Evolutionary conservation across 2,113 vertebrate species (phyloP), one percentile per base, ranked within the genome.

Genomic region (Atrichornis clamosus): DNA sequence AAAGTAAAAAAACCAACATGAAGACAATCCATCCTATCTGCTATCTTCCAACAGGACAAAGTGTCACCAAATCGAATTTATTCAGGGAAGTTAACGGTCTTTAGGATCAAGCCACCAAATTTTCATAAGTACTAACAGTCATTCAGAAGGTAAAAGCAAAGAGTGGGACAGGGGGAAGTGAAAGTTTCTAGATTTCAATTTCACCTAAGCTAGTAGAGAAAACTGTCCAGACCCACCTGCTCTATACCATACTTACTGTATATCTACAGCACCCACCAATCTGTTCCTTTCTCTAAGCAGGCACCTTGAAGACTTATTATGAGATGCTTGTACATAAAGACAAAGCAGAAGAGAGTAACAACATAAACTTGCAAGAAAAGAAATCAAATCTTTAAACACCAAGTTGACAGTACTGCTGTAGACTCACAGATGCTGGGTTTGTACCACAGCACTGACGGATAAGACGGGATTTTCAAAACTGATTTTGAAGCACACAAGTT

Each of bases 101-200:
- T 87, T 44, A 68, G 32, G 28, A 87, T 42, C 47, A 67, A 89
- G 35, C n/a, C 72, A 76, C 26, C 50, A 52, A 55, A 44, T 87
- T 81, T 74, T 64, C 27, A 0, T 76, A 68, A 60, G 44, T 52
- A 60, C 15, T 32, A 76, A 76, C 60, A 88, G 22, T 78, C 63
- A 64, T 14, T 64, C 7, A 39, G 35, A 76, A 87, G 53, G 62
- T 27, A 55, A 59, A 76, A 59, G 28, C n/a, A 65, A 84, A 78
- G 28, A 55, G 0, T 2, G 4, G 21, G 20, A 52, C 5, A 23
- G 32, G 30, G 30, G 15, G 33, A 93, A 95, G 59, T 22, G 23
- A 86, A 81, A 72, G 63, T 74, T 88, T 94, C 82, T 74, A 74
- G 75, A 94, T 81, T 84, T 91, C 93, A 26, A 39, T 85, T 91